phyloP scores from a whole-genome alignment of 1,140 invertebrate species.

The Cherax destructor region DNA sequence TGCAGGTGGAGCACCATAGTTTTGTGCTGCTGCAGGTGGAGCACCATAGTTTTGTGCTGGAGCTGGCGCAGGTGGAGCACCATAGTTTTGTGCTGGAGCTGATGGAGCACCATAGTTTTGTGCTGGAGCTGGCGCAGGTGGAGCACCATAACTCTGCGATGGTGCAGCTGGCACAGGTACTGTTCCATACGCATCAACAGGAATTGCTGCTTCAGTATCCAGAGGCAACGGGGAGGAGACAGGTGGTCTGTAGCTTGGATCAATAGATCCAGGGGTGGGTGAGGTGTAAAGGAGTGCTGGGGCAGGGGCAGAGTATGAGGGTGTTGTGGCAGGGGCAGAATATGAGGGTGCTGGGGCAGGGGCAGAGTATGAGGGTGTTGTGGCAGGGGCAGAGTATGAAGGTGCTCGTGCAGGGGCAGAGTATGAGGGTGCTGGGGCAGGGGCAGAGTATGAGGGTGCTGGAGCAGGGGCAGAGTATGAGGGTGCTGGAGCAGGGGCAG shows the following conservation, averaged over 20 bases:
- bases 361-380: background rate
- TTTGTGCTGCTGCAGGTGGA: background rate
- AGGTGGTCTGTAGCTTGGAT: slow-evolving; percentile 5
- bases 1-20: background rate
- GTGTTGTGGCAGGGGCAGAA: background rate
- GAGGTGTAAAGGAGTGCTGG: background rate
- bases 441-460: background rate
- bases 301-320: background rate
- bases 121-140: background rate
- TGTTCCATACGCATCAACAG: background rate
- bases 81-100: slow-evolving; percentile 15
- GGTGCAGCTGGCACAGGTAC: background rate
- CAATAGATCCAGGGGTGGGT: background rate
- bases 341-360: background rate
- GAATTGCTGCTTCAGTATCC: background rate
- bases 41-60: background rate
- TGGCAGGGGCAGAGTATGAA: background rate
- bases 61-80: background rate
- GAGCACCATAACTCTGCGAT: background rate
- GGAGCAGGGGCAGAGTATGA: slow-evolving; percentile 6
- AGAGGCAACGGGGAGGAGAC: background rate
- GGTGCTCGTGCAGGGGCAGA: background rate
- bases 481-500: background rate
- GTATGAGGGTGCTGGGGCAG: background rate
- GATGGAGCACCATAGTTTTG: background rate